Percentiles rank a stretch among this genome's conserved stretches.
phyloP scores from a whole-genome alignment of 2,113 vertebrate genomes.

The Osmerus mordax region DNA sequence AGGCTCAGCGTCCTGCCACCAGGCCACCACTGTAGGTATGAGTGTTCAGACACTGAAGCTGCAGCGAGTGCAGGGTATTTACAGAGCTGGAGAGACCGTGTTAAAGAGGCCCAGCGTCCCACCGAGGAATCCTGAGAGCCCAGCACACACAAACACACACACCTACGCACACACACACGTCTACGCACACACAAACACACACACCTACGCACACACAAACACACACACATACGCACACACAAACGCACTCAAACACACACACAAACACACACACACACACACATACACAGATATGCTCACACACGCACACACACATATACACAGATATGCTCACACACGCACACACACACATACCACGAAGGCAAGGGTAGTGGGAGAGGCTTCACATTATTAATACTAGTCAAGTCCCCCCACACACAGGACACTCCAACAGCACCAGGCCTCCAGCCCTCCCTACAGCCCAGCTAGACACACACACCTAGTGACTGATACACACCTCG shows the following conservation, averaged over 20 bases:
- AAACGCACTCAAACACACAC: not conserved
- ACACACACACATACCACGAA: not conserved
- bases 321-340: no score
- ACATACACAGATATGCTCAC: no score
- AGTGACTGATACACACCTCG: no score
- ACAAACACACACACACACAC: not conserved
- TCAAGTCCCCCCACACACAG: not conserved
- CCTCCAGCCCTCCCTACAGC: no score
- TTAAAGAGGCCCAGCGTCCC: not conserved
- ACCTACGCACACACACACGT: no score
- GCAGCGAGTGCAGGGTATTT: not conserved
- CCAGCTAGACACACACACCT: no score
- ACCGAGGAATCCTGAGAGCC: not conserved
- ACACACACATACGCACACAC: no score
- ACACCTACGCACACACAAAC: not conserved
- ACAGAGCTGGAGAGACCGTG: not conserved
- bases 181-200: not conserved
- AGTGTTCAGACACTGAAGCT: not conserved
- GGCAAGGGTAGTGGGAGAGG: not conserved
- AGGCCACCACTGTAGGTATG: not conserved
- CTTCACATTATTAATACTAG: not conserved
- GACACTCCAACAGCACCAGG: not conserved
- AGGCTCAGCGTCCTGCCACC: no score
- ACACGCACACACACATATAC: no score
- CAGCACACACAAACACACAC: not conserved